Evolutionary conservation across 2,797 vertebrate genomes (phyloP).

Genomic region (Leptatherina wallacei): DNA sequence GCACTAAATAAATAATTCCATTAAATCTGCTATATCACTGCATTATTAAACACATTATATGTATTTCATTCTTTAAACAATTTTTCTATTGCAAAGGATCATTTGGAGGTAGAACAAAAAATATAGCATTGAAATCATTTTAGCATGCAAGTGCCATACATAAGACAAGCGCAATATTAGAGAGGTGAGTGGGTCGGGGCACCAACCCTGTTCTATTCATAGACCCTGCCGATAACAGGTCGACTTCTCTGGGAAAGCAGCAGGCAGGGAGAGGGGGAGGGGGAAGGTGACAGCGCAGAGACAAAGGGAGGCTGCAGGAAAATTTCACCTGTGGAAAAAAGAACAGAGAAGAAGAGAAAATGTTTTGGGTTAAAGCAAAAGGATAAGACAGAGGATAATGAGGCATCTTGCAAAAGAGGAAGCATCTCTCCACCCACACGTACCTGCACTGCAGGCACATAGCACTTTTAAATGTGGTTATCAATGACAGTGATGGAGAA

Average conservation of each 20-base stretch:
- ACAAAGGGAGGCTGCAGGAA: constrained; percentile 64
- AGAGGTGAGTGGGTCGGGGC: constrained; percentile 70
- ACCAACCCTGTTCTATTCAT: constrained; percentile 74
- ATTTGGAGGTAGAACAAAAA: constrained; percentile 12
- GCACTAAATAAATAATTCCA: background rate
- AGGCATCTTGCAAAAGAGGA: constrained; percentile 24
- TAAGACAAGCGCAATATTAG: constrained; percentile 68
- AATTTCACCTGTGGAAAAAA: constrained; percentile 75
- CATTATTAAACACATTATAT: constrained; percentile 10
- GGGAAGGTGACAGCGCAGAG: constrained; percentile 46
- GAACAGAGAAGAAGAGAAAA: constrained; percentile 22
- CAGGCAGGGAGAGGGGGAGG: constrained; percentile 31
- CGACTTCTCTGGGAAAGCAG: constrained; percentile 73
- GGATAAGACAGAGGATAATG: constrained; percentile 49
- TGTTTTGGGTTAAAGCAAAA: constrained; percentile 34
- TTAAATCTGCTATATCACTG: constrained; percentile 4
- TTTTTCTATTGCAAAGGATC: background rate
- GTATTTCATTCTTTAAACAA: background rate
- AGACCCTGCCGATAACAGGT: constrained; percentile 76
- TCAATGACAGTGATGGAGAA: constrained; percentile 38
- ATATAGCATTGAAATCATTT: constrained; percentile 41
- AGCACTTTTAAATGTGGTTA: constrained; percentile 33
- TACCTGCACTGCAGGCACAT: constrained; percentile 31
- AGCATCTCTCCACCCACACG: constrained; percentile 44
- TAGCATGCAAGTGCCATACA: constrained; percentile 56